phyloP scores from a whole-genome alignment of 2,888 invertebrate genomes.

The Leucozona laternaria region DNA sequence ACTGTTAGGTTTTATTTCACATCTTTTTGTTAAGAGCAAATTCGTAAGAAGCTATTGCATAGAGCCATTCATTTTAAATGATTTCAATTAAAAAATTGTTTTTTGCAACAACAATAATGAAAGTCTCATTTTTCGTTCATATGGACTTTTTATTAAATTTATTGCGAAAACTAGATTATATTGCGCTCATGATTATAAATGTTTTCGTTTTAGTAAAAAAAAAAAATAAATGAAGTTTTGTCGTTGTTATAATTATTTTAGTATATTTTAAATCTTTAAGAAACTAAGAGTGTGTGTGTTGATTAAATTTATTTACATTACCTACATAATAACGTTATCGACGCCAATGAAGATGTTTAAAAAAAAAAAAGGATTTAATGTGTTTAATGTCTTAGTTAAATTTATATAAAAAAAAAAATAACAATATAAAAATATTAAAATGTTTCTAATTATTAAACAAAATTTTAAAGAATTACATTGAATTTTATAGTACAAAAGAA shows the following conservation, averaged over 20 bases:
- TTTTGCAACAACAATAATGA: too few relatives aligned
- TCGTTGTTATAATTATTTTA: not conserved
- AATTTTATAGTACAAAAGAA: constrained; percentile 48
- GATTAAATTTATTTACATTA: constrained; percentile 32
- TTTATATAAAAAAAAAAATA: constrained; percentile 18
- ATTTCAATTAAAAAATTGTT: too few relatives aligned
- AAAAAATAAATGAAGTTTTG: too few relatives aligned
- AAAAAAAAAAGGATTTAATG: constrained; percentile 18
- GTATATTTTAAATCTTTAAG: not conserved
- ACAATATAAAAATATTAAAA: constrained; percentile 22
- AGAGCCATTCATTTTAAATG: too few relatives aligned
- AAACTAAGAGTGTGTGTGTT: constrained; percentile 32
- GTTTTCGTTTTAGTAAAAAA: too few relatives aligned
- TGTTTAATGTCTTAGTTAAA: constrained; percentile 49
- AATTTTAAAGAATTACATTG: constrained; percentile 35
- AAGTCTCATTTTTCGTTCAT: too few relatives aligned
- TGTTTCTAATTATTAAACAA: constrained; percentile 25
- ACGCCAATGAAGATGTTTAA: constrained; percentile 41
- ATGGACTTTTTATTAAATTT: too few relatives aligned
- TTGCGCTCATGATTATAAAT: too few relatives aligned
- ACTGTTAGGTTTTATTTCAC: too few relatives aligned
- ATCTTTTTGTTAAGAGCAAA: too few relatives aligned
- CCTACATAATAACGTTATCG: not conserved
- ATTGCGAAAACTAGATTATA: too few relatives aligned
- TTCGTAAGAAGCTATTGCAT: too few relatives aligned